These are phyloP conservation scores for Morelia viridis DNA, from an alignment of 2,797 vertebrate species.

Conservation along the genomic window DNA sequence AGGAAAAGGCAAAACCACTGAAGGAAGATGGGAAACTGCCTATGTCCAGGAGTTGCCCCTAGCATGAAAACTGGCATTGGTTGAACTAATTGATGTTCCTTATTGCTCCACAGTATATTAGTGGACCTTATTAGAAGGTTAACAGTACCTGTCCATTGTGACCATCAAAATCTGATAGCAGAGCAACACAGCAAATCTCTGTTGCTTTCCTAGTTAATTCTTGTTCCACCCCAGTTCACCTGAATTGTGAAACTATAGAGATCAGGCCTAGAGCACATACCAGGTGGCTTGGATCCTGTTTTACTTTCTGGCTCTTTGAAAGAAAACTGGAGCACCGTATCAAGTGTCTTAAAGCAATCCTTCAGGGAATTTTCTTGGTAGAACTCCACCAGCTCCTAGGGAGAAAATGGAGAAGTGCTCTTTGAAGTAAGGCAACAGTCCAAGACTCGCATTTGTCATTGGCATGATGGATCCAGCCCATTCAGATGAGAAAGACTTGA, in stretches of 20 bases:
- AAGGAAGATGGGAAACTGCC: neutral
- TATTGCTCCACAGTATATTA: neutral
- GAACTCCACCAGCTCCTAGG: slow-evolving; percentile 87
- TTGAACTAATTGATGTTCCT: neutral
- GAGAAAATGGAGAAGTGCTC: fast-evolving
- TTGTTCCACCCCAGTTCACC: neutral
- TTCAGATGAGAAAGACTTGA: neutral
- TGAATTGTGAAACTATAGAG: neutral
- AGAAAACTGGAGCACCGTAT: slow-evolving; percentile 81
- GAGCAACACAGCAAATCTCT: neutral
- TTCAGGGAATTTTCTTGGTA: slow-evolving; percentile 88
- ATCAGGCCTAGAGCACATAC: slow-evolving; percentile 38
- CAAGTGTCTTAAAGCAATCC: slow-evolving; percentile 90
- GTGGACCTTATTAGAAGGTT: neutral
- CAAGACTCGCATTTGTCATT: neutral
- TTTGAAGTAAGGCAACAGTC: too few species aligned
- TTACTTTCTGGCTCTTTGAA: slow-evolving; percentile 85
- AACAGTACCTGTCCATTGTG: too few species aligned
- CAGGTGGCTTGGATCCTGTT: slow-evolving; percentile 45
- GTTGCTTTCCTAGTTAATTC: neutral
- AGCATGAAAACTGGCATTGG: neutral
- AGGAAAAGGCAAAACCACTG: neutral
- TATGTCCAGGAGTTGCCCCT: neutral
- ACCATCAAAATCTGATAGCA: neutral
- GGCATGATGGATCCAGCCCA: neutral